Percentiles rank a stretch among this genome's conserved stretches.
Conservation (phyloP, 2,888 invertebrate genomes). For the Amphipoea oculea region DNA sequence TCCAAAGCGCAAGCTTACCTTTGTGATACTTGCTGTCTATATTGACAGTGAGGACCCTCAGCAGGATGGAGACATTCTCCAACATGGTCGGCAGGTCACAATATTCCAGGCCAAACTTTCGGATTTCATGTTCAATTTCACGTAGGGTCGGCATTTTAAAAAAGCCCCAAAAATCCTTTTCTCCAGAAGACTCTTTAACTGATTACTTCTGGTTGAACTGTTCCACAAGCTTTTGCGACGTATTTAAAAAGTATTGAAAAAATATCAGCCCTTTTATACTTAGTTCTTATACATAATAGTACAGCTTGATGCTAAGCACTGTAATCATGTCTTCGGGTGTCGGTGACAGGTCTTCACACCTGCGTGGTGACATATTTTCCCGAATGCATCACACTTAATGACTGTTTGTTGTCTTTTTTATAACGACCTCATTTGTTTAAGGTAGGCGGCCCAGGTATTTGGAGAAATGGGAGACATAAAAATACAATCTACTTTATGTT, state of each 20-base stretch:
- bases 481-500: too few species aligned
- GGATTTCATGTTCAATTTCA: conserved; percentile 52
- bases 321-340: conserved; percentile 29
- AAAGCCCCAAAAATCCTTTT: background rate
- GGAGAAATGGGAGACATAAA: background rate
- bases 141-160: conserved; percentile 1
- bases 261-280: conserved; percentile 19
- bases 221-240: background rate
- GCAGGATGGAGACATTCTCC: conserved; percentile 65
- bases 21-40: conserved; percentile 65
- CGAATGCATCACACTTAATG: conserved; percentile 44
- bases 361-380: conserved; percentile 48
- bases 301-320: conserved; percentile 1
- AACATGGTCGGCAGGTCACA: conserved; percentile 72
- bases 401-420: conserved; percentile 41
- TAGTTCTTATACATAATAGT: conserved; percentile 15
- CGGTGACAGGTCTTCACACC: conserved; percentile 37
- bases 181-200: background rate
- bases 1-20: conserved; percentile 48
- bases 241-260: background rate
- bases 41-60: conserved; percentile 68
- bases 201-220: background rate
- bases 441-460: background rate
- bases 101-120: conserved; percentile 65
- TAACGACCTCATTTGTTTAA: conserved; percentile 23